Evolutionary conservation across 2,888 invertebrate species (phyloP), one percentile per base, ranked within the genome.

Genomic region (Stegophylla sp.): DNA sequence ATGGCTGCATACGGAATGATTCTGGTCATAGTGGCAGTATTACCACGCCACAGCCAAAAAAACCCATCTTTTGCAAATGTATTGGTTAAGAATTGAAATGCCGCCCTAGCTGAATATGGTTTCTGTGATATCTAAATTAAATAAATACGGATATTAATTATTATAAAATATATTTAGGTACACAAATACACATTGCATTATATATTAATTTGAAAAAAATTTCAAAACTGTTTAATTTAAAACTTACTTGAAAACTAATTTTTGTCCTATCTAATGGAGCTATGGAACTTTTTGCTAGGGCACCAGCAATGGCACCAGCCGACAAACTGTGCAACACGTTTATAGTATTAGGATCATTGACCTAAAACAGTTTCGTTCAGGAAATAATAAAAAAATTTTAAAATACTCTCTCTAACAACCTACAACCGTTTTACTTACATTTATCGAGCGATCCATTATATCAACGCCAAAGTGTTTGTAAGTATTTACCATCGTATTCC

Each of bases 231-330:
- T n/a, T n/a, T n/a, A n/a, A 88, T 88, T 23, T 17, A 26, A 86
- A 92, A 89, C 91, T 91, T 85, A 92, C 93, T 90, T 99, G 98
- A 87, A 99, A 99, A 88, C 96, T 97, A 84, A 99, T 99, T 90
- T 99, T 99, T 83, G 98, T 95, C 83, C 99, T 90, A 88, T 99
- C 99, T 76, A 99, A 88, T 0, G 99, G 99, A 1, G 99, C 99
- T 84, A 99, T 98, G 67, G 91, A 91, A 0, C 98, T 96, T 89
- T 99, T 99, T 41, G 98, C 98, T 82, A 94, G 84, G 3, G 96
- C 97, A 26, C 99, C 99, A 43, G 99, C 98, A 26, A 92, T 87
- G 0, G 98, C 98, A 48, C 99, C 99, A 0, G 98, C 92, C 72
- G 92, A 87, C 84, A 98, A 89, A 84, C 97, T 97, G 82, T 95